Conservation (phyloP, 2,888 invertebrate genomes). For the Nebria salina region DNA sequence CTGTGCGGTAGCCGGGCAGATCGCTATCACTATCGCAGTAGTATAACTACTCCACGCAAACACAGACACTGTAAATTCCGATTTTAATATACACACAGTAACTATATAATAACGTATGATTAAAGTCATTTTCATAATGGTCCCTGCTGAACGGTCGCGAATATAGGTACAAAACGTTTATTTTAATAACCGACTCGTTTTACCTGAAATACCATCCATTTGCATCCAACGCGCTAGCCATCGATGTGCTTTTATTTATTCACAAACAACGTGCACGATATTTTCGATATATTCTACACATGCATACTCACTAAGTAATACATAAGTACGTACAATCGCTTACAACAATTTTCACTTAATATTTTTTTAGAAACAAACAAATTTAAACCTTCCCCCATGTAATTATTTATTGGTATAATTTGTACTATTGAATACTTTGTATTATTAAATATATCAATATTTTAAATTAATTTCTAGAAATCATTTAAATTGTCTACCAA, state of each 20-base stretch:
- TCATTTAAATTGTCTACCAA: no score
- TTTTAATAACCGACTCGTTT: constrained; percentile 38
- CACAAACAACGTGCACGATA: constrained; percentile 19
- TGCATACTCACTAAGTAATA: not conserved
- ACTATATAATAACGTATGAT: constrained; percentile 55
- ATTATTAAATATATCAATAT: no score
- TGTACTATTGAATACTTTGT: not conserved
- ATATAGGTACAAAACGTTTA: constrained; percentile 40
- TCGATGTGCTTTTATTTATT: constrained; percentile 34
- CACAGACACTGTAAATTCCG: constrained; percentile 43
- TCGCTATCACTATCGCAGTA: constrained; percentile 18
- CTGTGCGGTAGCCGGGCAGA: constrained; percentile 23
- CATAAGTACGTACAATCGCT: not conserved
- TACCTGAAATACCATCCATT: constrained; percentile 26
- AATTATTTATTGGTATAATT: not conserved
- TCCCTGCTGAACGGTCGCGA: constrained; percentile 39
- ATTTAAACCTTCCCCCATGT: not conserved
- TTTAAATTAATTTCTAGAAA: no score
- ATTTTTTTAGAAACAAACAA: not conserved
- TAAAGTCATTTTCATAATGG: constrained; percentile 56
- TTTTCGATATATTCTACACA: constrained; percentile 11
- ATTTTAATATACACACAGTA: constrained; percentile 49
- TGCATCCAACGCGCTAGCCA: constrained; percentile 35
- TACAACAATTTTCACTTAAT: not conserved
- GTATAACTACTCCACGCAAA: constrained; percentile 34